Evolutionary conservation across 2,888 invertebrate species (phyloP).

Genomic region (Mimumesa dahlbomi): DNA sequence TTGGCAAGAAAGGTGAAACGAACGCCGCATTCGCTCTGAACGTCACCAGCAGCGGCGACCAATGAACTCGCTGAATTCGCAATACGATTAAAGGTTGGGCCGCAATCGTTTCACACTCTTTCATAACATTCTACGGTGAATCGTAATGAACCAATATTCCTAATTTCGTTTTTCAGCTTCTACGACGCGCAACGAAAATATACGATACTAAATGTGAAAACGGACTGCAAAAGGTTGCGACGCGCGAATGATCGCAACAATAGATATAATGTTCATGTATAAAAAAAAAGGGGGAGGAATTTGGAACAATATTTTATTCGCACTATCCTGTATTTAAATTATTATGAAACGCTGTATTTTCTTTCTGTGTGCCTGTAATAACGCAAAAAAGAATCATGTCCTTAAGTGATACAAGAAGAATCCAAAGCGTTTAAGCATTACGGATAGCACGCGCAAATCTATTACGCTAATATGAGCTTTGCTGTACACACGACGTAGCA

Average conservation of each 20-base stretch:
- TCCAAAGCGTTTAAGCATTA: slow-evolving; percentile 49
- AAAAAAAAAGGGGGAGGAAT: slow-evolving; percentile 27
- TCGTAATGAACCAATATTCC: too few relatives aligned
- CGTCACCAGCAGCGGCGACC: slow-evolving; percentile 83
- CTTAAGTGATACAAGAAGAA: slow-evolving; percentile 35
- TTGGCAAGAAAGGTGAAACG: slow-evolving; percentile 92
- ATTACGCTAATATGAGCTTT: slow-evolving; percentile 72
- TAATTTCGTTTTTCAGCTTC: slow-evolving; percentile 38
- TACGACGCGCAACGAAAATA: slow-evolving; percentile 30
- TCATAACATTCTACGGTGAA: too few relatives aligned
- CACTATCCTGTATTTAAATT: slow-evolving; percentile 62
- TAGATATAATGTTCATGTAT: slow-evolving; percentile 41
- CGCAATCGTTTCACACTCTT: neutral
- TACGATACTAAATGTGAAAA: slow-evolving; percentile 47
- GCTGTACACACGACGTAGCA: slow-evolving; percentile 62
- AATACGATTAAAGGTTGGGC: slow-evolving; percentile 40
- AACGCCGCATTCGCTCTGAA: slow-evolving; percentile 93
- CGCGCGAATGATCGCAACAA: slow-evolving; percentile 24
- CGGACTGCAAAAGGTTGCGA: slow-evolving; percentile 49
- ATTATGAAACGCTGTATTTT: slow-evolving; percentile 68
- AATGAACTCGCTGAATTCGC: slow-evolving; percentile 72
- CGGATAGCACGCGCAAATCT: slow-evolving; percentile 69
- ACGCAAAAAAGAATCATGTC: slow-evolving; percentile 58
- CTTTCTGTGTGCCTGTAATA: slow-evolving; percentile 71
- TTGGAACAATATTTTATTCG: slow-evolving; percentile 43